Evolutionary conservation across 2,888 invertebrate species (phyloP).

Genomic region (Dynastes maya): DNA sequence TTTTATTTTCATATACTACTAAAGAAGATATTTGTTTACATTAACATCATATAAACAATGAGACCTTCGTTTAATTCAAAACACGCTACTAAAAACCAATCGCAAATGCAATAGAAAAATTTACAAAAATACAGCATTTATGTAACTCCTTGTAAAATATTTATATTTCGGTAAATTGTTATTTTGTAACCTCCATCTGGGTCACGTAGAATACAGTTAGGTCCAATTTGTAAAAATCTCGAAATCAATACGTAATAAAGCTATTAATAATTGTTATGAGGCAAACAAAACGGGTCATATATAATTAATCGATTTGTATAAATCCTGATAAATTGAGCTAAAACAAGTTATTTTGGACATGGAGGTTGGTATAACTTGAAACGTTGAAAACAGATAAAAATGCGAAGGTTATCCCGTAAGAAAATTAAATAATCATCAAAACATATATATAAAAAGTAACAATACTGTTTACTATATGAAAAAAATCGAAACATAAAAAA

Average conservation of each 20-base stretch:
- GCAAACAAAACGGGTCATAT: neutral
- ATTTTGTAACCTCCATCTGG: neutral
- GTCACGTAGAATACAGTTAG: neutral
- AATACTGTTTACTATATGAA: neutral
- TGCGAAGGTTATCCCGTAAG: constrained; percentile 31
- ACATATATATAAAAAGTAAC: constrained; percentile 11
- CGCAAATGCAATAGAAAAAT: no score
- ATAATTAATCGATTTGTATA: constrained; percentile 16
- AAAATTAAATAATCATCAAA: constrained; percentile 2
- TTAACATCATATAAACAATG: no score
- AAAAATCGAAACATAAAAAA: constrained; percentile 21
- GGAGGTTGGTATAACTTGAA: neutral
- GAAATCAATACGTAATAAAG: neutral
- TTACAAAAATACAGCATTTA: no score
- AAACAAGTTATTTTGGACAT: constrained; percentile 28
- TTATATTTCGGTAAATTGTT: neutral
- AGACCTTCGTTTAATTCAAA: no score
- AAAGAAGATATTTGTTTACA: no score
- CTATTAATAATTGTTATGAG: constrained; percentile 4
- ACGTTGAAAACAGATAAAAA: constrained; percentile 32
- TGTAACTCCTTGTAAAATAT: no score
- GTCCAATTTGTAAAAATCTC: neutral
- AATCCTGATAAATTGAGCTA: neutral
- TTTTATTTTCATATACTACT: no score
- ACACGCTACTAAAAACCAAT: no score